These are phyloP conservation scores for Pectinophora gossypiella DNA, from an alignment of 1,140 invertebrate genomes.

Conservation along the genomic window DNA sequence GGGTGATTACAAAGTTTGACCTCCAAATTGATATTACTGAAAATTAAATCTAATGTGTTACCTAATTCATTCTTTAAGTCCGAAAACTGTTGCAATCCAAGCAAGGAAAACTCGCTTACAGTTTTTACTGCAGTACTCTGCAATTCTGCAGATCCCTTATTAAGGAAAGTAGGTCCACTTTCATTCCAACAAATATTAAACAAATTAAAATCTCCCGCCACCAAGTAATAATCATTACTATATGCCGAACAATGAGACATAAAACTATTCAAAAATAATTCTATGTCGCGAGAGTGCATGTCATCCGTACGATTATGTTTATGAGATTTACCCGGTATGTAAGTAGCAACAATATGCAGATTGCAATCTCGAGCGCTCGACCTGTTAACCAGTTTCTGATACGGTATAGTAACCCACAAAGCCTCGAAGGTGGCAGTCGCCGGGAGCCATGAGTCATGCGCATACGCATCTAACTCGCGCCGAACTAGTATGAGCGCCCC, in stretches of 20 bases:
- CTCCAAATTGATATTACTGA: constrained; percentile 1
- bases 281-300: neutral
- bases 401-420: neutral
- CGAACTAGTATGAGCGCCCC: neutral
- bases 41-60: constrained; percentile 10
- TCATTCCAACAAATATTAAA: constrained; percentile 6
- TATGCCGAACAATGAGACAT: neutral
- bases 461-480: neutral
- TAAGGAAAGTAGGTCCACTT: neutral
- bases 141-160: constrained; percentile 3
- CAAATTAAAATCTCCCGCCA: constrained; percentile 15
- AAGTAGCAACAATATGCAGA: neutral
- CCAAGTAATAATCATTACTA: constrained; percentile 6
- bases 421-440: neutral
- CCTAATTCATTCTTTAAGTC: neutral
- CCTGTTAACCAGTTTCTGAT: no score
- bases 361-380: neutral
- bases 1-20: neutral
- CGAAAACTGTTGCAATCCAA: constrained; percentile 6
- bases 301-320: neutral
- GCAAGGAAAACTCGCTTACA: neutral
- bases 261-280: neutral
- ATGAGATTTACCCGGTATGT: neutral
- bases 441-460: neutral
- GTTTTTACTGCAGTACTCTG: neutral